Base-by-base conservation (phyloP, 35 echinoderm and acorn worm species). In the Heliocidaris erythrogramma region DNA sequence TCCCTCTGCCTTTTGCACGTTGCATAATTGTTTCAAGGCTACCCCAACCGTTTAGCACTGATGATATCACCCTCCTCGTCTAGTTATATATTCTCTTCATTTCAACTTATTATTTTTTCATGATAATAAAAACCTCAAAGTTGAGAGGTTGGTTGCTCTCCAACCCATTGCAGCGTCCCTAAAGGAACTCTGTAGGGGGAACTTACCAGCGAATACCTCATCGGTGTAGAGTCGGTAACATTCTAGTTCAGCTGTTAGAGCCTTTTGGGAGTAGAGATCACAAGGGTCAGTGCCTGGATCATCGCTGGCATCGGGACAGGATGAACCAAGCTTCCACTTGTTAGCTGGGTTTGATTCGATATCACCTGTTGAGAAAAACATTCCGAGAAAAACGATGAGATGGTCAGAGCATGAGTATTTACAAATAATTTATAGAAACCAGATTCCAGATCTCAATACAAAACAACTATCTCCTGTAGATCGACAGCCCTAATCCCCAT, bases 291-390 rank as follows among this genome's bases (percentile, higher is more conserved):
- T 42, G 42, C 31, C 30, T 31, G 78, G 48, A 30, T 90, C 88
- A 27, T 86, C 86, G 14, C 12, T 48, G 32, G 95, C 60, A 93
- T 98, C 97, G 9, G 92, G 84, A 85, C 97, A 98, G 31, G 93
- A 78, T 60, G 85, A 93, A n/a, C 90, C 91, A 17, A 60, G 90
- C 31, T 97, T 98, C 97, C 97, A 98, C 59, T 97, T 98, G 88
- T 98, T 98, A 5, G 48, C 18, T 5, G 97, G 78, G 92, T 90
- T 95, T 8, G 90, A 95, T 49, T 97, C 97, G 35, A 95, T 96
- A 35, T 98, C 97, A 65, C 97, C 97, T 98, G 11, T 13, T 31
- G 17, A 47, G 32, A 13, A 32, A 9, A 24, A 47, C 9, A 89
- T 5, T 18, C 3, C 27, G 18, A 78, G 65, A 78, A 21, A 78